These are phyloP conservation scores for Musca vetustissima DNA, from an alignment of 1,140 invertebrate genomes.

Conservation along the genomic window DNA sequence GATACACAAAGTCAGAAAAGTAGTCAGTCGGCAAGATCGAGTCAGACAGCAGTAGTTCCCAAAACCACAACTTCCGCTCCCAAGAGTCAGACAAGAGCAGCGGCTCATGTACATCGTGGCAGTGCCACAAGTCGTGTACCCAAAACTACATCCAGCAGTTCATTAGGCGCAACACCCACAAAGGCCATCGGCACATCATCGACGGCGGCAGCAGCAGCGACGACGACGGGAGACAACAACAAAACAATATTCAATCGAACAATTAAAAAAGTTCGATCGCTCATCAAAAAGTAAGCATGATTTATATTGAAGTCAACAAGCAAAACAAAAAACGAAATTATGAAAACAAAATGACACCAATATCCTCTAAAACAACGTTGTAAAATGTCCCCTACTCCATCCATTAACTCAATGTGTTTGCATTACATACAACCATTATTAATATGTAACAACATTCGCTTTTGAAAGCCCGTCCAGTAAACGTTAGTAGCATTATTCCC, in stretches of 20 bases:
- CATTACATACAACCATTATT: too few species aligned
- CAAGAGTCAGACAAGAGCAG: conserved; percentile 41
- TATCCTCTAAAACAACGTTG: too few species aligned
- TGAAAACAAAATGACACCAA: too few species aligned
- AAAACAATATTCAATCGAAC: conserved; percentile 71
- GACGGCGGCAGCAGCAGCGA: conserved; percentile 35
- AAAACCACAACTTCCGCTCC: conserved; percentile 11
- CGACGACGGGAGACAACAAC: conserved; percentile 39
- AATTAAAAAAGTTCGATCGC: conserved; percentile 69
- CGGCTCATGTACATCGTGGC: conserved; percentile 50
- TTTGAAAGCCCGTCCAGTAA: too few species aligned
- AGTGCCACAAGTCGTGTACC: conserved; percentile 41
- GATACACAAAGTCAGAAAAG: conserved; percentile 32
- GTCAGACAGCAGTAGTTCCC: neutral
- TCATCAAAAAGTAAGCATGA: conserved; percentile 64
- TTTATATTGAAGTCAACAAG: too few species aligned
- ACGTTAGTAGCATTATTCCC: too few species aligned
- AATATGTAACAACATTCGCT: too few species aligned
- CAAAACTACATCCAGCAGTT: conserved; percentile 34
- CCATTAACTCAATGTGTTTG: too few species aligned
- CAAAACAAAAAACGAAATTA: too few species aligned
- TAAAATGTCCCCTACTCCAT: too few species aligned
- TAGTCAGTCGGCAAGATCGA: conserved; percentile 11
- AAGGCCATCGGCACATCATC: conserved; percentile 51
- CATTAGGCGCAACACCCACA: conserved; percentile 44